A percentile compares a stretch with the other conserved stretches of the same genome.
These are phyloP conservation scores for Rhagonycha lutea DNA, from an alignment of 2,888 invertebrate species.

Conservation along the genomic window DNA sequence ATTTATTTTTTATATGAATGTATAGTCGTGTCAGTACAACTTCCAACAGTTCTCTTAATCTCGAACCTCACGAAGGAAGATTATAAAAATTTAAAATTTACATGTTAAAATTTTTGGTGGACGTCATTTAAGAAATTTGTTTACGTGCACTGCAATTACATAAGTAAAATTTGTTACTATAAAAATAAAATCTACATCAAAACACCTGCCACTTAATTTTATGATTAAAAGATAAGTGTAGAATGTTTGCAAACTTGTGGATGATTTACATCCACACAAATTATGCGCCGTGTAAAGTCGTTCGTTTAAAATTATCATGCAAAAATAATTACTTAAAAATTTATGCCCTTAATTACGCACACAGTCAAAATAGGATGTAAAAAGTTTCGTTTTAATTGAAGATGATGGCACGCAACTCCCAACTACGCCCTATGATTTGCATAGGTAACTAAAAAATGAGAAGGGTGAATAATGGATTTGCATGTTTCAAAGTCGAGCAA, in stretches of 20 bases:
- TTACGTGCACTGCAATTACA: neutral
- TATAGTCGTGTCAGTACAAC: neutral
- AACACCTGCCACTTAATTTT: constrained; percentile 2
- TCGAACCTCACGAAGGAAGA: neutral
- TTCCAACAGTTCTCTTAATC: neutral
- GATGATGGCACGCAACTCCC: neutral
- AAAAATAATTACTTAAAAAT: neutral
- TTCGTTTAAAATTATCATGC: neutral
- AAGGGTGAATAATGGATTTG: neutral
- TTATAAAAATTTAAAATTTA: neutral
- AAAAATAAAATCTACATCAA: neutral
- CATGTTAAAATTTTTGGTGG: neutral
- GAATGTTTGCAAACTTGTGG: neutral
- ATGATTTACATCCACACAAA: neutral
- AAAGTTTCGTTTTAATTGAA: neutral
- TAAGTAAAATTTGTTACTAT: constrained; percentile 1
- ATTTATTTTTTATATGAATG: neutral
- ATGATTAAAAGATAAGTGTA: neutral
- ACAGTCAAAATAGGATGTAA: neutral
- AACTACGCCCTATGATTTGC: neutral
- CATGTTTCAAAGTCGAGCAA: neutral
- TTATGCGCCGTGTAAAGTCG: neutral
- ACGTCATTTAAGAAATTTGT: neutral
- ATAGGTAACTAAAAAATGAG: neutral
- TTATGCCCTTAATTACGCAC: neutral